A percentile compares a stretch with the other conserved stretches of the same genome.
phyloP scores from a whole-genome alignment of 2,797 vertebrate species.

The Acanthurus tractus region DNA sequence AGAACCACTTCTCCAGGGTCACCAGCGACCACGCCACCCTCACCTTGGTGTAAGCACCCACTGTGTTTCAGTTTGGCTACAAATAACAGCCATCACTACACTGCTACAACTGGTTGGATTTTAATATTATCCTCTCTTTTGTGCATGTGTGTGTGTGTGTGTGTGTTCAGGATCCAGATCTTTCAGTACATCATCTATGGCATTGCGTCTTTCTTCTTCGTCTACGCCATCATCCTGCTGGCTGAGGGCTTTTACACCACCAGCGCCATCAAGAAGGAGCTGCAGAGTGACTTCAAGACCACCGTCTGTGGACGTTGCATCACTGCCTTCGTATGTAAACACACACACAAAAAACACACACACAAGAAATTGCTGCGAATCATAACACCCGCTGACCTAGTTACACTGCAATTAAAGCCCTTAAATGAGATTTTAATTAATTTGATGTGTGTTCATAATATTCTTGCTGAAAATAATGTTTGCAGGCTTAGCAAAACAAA shows the following conservation, averaged over 20 bases:
- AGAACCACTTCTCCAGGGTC: constrained; percentile 94
- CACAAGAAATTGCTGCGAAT: constrained; percentile 14
- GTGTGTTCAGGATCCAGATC: constrained; percentile 91
- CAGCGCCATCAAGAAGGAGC: constrained; percentile 94
- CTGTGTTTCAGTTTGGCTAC: background rate
- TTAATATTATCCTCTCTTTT: background rate
- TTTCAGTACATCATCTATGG: constrained; percentile 99
- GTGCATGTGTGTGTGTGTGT: background rate
- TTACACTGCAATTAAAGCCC: constrained; percentile 24
- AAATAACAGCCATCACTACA: background rate
- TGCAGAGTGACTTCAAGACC: constrained; percentile 98
- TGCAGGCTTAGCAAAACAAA: background rate
- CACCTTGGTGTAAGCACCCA: constrained; percentile 89
- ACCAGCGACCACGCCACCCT: constrained; percentile 92
- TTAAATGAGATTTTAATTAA: constrained; percentile 23
- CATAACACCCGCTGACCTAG: constrained; percentile 49
- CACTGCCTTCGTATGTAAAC: constrained; percentile 91
- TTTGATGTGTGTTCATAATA: constrained; percentile 21
- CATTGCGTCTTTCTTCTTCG: constrained; percentile 96
- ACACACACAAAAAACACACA: constrained; percentile 13
- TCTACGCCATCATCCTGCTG: constrained; percentile 96
- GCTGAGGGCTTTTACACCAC: constrained; percentile 99
- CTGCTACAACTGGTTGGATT: background rate
- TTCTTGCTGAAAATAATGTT: constrained; percentile 13
- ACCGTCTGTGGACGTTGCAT: constrained; percentile 97